Conservation (phyloP, 2,113 vertebrate genomes). For the Solenodon paradoxus region DNA sequence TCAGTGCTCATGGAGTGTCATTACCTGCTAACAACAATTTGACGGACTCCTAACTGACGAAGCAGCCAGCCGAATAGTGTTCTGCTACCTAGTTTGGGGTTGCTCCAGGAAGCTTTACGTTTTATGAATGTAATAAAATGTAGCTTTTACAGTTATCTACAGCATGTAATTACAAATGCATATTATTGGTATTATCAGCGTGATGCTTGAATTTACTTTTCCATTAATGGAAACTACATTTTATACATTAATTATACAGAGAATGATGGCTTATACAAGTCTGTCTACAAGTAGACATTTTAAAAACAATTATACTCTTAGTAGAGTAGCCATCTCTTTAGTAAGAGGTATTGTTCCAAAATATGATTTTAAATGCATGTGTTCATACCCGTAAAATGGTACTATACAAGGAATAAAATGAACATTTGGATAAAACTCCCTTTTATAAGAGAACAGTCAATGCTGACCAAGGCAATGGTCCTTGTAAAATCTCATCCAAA, state of each 20-base stretch:
- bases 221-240: slow-evolving; percentile 38
- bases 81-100: accelerated
- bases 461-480: accelerated
- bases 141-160: not conserved
- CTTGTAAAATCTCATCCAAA: not conserved
- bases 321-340: not conserved
- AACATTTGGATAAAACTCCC: not conserved
- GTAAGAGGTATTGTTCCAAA: not conserved
- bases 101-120: not conserved
- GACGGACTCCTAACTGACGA: not conserved
- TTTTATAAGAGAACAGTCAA: not conserved
- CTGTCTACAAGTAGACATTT: not conserved
- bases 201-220: slow-evolving; percentile 52
- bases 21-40: not conserved
- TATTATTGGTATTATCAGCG: not conserved
- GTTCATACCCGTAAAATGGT: not conserved
- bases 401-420: not conserved
- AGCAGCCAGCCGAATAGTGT: not conserved
- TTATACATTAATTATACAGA: slow-evolving; percentile 45
- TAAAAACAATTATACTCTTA: slow-evolving; percentile 16
- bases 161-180: slow-evolving; percentile 29
- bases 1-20: accelerated
- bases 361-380: not conserved
- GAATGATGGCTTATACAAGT: not conserved
- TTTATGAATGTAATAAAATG: slow-evolving; percentile 59